Evolutionary conservation across 1,140 invertebrate species (phyloP).

Genomic region (Panagrolaimus sp.): DNA sequence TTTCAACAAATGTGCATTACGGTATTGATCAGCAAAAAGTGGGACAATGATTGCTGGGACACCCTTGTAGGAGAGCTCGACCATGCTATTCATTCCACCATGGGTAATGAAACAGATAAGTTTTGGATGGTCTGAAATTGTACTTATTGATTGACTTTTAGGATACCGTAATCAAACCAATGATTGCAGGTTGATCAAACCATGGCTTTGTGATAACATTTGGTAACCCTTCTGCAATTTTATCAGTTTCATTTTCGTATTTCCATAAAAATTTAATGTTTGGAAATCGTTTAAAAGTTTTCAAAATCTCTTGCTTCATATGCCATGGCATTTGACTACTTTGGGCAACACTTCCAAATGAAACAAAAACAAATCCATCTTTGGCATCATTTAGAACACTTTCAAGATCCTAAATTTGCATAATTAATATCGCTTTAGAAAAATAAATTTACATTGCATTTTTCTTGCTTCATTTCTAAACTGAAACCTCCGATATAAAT

Average conservation of each 20-base stretch:
- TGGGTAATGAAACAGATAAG: constrained; percentile 1
- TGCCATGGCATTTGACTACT: background rate
- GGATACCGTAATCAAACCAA: background rate
- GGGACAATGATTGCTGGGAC: background rate
- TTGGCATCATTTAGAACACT: background rate
- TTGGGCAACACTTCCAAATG: background rate
- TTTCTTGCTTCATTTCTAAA: background rate
- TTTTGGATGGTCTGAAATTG: background rate
- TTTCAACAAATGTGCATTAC: background rate
- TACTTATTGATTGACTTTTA: no score
- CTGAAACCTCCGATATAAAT: constrained; percentile 22
- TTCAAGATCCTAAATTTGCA: no score
- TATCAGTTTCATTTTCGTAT: background rate
- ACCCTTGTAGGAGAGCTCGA: background rate
- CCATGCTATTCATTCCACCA: background rate
- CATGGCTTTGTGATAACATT: constrained; percentile 5
- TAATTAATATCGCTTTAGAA: no score
- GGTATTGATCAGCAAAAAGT: constrained; percentile 1
- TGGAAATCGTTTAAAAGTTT: background rate
- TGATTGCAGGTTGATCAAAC: background rate
- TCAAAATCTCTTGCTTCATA: background rate
- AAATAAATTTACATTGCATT: background rate
- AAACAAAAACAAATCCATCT: background rate
- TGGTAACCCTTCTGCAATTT: background rate
- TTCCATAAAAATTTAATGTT: background rate